phyloP scores from a whole-genome alignment of 2,888 invertebrate genomes.

The Nycteola revayana region DNA sequence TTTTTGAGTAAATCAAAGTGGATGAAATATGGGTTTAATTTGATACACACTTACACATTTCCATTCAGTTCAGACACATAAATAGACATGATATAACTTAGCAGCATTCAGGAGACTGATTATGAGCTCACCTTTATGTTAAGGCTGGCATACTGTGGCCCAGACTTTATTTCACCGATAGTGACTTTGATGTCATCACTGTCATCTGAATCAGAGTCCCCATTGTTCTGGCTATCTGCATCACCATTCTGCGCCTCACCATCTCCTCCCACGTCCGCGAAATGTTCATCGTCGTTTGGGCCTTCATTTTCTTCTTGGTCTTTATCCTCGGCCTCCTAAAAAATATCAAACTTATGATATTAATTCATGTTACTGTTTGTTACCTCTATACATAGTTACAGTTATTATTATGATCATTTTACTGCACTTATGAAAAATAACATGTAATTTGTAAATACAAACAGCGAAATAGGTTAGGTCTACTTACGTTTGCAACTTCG shows the following conservation, averaged over 20 bases:
- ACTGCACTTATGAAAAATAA: too few species aligned
- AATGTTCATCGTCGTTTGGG: constrained; percentile 76
- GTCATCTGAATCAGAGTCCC: constrained; percentile 85
- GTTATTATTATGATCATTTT: too few species aligned
- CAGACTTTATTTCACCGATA: constrained; percentile 93
- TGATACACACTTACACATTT: too few species aligned
- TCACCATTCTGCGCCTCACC: constrained; percentile 68
- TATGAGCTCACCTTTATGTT: constrained; percentile 84
- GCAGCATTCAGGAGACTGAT: too few species aligned
- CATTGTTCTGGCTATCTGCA: constrained; percentile 77
- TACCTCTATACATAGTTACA: too few species aligned
- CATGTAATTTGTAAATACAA: constrained; percentile 6
- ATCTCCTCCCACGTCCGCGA: constrained; percentile 67
- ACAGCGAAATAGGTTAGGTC: constrained; percentile 28
- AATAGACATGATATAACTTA: too few species aligned
- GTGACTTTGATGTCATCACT: constrained; percentile 95
- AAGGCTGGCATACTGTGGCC: constrained; percentile 85
- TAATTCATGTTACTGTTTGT: too few species aligned
- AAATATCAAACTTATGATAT: too few species aligned
- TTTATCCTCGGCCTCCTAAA: constrained; percentile 66
- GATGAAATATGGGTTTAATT: too few species aligned
- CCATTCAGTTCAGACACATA: too few species aligned
- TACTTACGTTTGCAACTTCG: constrained; percentile 30
- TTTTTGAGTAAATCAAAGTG: too few species aligned
- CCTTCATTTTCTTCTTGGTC: constrained; percentile 71